Evolutionary conservation across 2,113 vertebrate genomes (phyloP), one percentile per base, ranked within the genome.

Genomic region (Vulpes ferrilata): DNA sequence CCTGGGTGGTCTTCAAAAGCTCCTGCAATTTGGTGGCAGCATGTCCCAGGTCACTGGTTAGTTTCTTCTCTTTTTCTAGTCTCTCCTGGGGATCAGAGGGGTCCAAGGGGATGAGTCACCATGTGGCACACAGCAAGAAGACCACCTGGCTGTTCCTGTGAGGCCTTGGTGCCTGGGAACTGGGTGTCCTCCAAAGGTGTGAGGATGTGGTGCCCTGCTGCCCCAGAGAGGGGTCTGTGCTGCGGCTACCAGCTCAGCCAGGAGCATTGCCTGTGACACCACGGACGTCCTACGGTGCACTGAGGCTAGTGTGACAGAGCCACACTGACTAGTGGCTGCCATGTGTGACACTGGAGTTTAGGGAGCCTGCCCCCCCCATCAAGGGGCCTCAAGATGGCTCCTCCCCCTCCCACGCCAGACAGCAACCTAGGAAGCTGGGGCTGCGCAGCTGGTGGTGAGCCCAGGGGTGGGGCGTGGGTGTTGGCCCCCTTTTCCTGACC

Each of bases 11-110:
- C 98, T 99, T 99, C 92, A 99, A 98, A 83, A 99, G 99, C 97
- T 99, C 99, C 98, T 99, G 99, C n/a, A 99, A 99, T 98, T 99
- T 99, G 92, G 98, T 99, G 97, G 99, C 99, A 22, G 99, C 99
- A 38, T 99, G 99, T 92, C 99, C 99, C 94, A 99, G 98, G 97
- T 99, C 99, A 98, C 99, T 99, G 51, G 99, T 99, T 98, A 99
- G 96, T 97, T 99, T 99, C 98, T 99, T 99, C 98, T 99, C 99
- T 94, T 99, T 99, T 88, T 99, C 99, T 98, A 99, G 98, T 90
- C 99, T 99, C 96, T 99, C 99, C 99, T 99, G 97, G 0, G 5
- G 87, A 30, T 27, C 19, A 55, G 17, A 69, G 71, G 30, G n/a
- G n/a, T 59, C 32, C 22, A 19, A 62, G 7, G 43, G 38, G 15